These are phyloP conservation scores for Clinocottus analis DNA, from an alignment of 2,113 vertebrate species.

Conservation along the genomic window DNA sequence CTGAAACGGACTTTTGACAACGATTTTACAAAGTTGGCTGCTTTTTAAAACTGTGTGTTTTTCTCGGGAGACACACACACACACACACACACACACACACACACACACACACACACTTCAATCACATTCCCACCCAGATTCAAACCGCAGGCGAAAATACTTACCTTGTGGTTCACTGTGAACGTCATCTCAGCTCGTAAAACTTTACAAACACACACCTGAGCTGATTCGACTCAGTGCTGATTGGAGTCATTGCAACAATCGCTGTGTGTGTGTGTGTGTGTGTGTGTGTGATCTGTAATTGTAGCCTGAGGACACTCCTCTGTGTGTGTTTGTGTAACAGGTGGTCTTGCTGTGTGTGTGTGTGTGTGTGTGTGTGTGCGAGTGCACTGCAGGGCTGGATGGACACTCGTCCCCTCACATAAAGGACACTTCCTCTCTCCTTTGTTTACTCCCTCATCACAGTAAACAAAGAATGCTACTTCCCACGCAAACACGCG, in stretches of 20 bases:
- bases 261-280: constrained; percentile 8
- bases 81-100: too few relatives aligned
- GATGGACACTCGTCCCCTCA: constrained; percentile 54
- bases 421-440: constrained; percentile 72
- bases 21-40: too few relatives aligned
- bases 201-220: constrained; percentile 37
- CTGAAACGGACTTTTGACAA: too few relatives aligned
- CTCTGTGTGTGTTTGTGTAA: constrained; percentile 36
- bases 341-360: constrained; percentile 42
- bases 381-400: constrained; percentile 56
- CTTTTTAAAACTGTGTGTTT: constrained; percentile 1
- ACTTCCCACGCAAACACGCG: constrained; percentile 39
- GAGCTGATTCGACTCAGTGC: neutral
- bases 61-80: neutral
- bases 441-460: constrained; percentile 70
- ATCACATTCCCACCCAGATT: constrained; percentile 22
- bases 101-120: constrained; percentile 16
- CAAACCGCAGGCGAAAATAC: constrained; percentile 44
- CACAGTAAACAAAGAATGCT: constrained; percentile 62
- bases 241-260: constrained; percentile 40
- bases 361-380: constrained; percentile 41
- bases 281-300: constrained; percentile 18
- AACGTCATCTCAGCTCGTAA: constrained; percentile 57
- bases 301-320: constrained; percentile 42
- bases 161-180: constrained; percentile 35